Percentiles rank a stretch among this genome's conserved stretches.
Evolutionary conservation across 2,113 vertebrate species (phyloP).

Genomic region (Ictidomys tridecemlineatus): DNA sequence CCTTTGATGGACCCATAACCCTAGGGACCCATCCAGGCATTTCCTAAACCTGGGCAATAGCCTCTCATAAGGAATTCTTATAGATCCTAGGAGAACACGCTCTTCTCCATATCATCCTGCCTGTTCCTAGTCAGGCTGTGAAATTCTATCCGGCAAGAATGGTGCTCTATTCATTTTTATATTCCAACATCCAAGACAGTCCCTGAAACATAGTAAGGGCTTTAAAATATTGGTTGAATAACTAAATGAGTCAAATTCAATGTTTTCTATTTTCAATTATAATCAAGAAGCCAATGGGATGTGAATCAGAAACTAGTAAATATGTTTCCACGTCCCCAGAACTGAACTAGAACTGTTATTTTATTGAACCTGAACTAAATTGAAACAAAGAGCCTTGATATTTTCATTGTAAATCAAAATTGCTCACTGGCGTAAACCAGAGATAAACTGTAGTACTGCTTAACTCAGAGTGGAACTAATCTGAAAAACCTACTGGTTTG

Average conservation of each 20-base stretch:
- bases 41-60: not conserved
- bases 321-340: constrained; percentile 54
- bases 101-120: not conserved
- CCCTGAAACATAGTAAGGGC: not conserved
- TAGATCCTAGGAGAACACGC: not conserved
- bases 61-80: constrained; percentile 9
- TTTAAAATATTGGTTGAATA: constrained; percentile 47
- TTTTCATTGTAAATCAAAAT: constrained; percentile 68
- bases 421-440: constrained; percentile 69
- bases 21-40: not conserved
- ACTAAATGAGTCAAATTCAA: constrained; percentile 3
- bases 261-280: constrained; percentile 70
- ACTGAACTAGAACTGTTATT: constrained; percentile 63
- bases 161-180: constrained; percentile 9
- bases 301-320: constrained; percentile 61
- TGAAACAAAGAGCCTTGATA: constrained; percentile 68
- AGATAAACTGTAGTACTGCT: constrained; percentile 35
- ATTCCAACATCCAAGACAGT: not conserved
- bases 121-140: not conserved
- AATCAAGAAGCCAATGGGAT: constrained; percentile 60
- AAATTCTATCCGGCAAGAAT: constrained; percentile 35
- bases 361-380: constrained; percentile 73
- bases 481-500: constrained; percentile 28
- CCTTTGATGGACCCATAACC: not conserved
- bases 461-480: constrained; percentile 53